Evolutionary conservation across 2,113 vertebrate genomes (phyloP).

Genomic region (Centropus bengalensis): DNA sequence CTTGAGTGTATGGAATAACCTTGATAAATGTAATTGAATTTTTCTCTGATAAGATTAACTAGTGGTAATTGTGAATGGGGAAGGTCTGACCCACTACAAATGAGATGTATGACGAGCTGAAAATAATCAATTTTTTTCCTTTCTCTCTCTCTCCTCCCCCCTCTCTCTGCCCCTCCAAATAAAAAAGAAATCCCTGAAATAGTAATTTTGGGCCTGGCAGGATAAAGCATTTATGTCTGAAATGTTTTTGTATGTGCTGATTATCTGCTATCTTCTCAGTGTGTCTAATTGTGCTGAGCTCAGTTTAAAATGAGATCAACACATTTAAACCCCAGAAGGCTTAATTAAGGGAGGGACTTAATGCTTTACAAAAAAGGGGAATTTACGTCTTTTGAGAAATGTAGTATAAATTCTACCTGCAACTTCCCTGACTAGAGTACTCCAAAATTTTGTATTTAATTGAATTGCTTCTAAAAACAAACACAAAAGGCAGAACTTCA

Average conservation of each 20-base stretch:
- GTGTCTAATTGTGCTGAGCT: constrained; percentile 95
- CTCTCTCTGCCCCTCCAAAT: too few species aligned
- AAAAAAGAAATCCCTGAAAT: constrained; percentile 36
- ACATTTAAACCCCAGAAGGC: constrained; percentile 93
- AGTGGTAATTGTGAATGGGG: constrained; percentile 89
- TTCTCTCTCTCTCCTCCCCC: neutral
- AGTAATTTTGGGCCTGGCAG: constrained; percentile 74
- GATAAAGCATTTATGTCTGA: constrained; percentile 76
- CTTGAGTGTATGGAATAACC: constrained; percentile 89
- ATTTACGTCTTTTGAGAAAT: constrained; percentile 66
- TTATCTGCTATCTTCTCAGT: constrained; percentile 84
- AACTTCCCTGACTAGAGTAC: constrained; percentile 37
- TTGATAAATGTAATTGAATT: constrained; percentile 99
- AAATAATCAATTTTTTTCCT: constrained; percentile 82
- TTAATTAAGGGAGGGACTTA: constrained; percentile 95
- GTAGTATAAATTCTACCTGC: constrained; percentile 67
- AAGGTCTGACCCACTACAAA: constrained; percentile 84
- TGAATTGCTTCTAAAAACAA: constrained; percentile 43
- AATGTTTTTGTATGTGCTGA: constrained; percentile 82
- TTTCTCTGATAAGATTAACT: constrained; percentile 95
- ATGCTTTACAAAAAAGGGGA: constrained; percentile 71
- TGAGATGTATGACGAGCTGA: constrained; percentile 84
- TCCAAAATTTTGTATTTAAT: constrained; percentile 31
- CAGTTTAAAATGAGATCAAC: constrained; percentile 94
- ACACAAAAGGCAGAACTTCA: constrained; percentile 67